Base-by-base conservation (phyloP, 1,140 invertebrate species). In the Uloborus diversus region DNA sequence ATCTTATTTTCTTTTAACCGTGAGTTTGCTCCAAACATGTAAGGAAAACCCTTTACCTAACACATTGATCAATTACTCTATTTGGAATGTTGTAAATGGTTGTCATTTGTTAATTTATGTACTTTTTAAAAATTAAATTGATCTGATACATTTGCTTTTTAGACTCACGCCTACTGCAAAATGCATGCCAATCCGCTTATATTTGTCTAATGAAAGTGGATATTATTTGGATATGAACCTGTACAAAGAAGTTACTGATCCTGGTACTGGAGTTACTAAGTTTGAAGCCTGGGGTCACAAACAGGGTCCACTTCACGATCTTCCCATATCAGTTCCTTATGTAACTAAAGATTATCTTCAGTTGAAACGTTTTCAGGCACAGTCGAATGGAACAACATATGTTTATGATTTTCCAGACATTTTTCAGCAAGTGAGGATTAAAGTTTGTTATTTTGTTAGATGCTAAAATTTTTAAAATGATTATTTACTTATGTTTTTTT, bases 301-400 rank as follows among this genome's bases (percentile, higher is more conserved):
- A 81, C 93, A 96, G 81, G 97, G 97, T 0, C 93, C 95, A 0
- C 92, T 98, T 87, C 96, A 99, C 85, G 96, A 96, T 0, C 88
- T 98, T 25, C 93, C 96, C 0, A 94, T 99, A 62, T 96, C 95
- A 0, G 96, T 95, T 0, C 96, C 97, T 0, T 99, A 99, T 86
- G 90, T 98, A 81, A 99, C 97, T 66, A 99, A 99, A 87, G 97
- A 99, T 88, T 98, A 97, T 85, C 87, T 99, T 42, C 98, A 99
- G 87, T 94, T 97, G 79, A 99, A 99, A 87, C 89, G 98, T 49
- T 99, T 98, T 88, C 93, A 97, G 88, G 98, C 98, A 0, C 97
- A 98, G 85, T 95, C 93, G 47, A 92, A 92, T 83, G 96, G 96
- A 13, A 99, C 98, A 0, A 99, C 97, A 0, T 99, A 99, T 86